Evolutionary conservation across 2,113 vertebrate species (phyloP), one percentile per base, ranked within the genome.

Genomic region (Hipposideros armiger): DNA sequence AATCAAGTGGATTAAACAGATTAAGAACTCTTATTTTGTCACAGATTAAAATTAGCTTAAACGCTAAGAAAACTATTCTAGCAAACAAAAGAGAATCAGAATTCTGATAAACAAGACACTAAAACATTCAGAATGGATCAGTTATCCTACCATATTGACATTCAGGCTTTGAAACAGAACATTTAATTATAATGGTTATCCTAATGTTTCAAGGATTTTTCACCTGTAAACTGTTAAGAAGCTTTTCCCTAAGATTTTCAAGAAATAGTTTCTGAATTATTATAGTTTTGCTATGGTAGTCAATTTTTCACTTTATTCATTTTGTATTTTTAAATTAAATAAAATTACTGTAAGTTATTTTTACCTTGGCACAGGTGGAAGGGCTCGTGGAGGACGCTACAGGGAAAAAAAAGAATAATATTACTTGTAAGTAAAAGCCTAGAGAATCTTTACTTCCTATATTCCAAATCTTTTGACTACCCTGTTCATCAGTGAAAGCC

Each of bases 331-430:
- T 74, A 93, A 89, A 32, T 40, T 73, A 78, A 91, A 24, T 69
- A 40, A 85, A 94, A 87, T 24, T 47, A 82, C 2, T 58, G 2
- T 82, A 87, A 78, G 60, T 80, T 83, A 69, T 69, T 87, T 98
- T 98, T 98, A 99, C 99, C 99, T 99, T 96, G 99, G 99, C 98
- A 99, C 98, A 45, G 99, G 98, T 70, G 99, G 99, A 80, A 99
- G 99, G 15, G 99, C 97, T 96, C 99, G 98, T 56, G 99, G 99
- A 0, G 98, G 99, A 58, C 98, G 98, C 99, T 99, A 47, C 7
- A 54, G 28, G 54, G 74, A 64, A 97, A 96, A 45, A 95, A 26
- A 97, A 42, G 66, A 97, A 36, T 36, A 77, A 96, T 19, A 77
- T 1, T 26, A 7, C 19, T 90, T 82, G 10, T 97, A 86, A 97